Base-by-base conservation (phyloP, 23 tunicate genomes). In the Botrylloides violaceus region DNA sequence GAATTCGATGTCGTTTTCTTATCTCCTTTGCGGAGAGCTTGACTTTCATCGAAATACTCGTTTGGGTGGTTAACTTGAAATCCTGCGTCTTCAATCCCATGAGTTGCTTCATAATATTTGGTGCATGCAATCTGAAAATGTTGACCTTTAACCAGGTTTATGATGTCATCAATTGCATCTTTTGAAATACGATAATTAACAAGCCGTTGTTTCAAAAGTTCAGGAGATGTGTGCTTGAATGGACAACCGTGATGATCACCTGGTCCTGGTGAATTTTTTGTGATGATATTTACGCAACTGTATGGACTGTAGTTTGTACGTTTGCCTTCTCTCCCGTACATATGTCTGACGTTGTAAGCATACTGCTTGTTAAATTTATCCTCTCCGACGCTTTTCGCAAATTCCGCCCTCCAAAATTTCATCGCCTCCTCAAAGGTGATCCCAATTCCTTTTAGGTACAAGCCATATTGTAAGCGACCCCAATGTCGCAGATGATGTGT, bases 171-270 rank as follows among this genome's bases (percentile, higher is more conserved):
- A 50, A 83, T 70, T 21, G 71, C 78, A 19, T 90, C 90, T 21
- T 35, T 63, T 2, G 85, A 60, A 19, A 79, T 60, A 49, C 83
- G 83, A 60, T 90, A 90, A 48, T 66, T 55, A 21, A 38, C 39
- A 24, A 90, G 71, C 34, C 83, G 81, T 75, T 90, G 97, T 49
- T 78, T 61, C 75, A 90, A 70, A 23, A 90, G 62, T 23, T 83
- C 85, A 0, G 81, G 66, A 18, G 90, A 83, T 3, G 80, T 75
- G 34, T 90, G 97, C 59, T 90, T 90, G 63, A 90, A 90, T 21
- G 97, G 97, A 43, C 97, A 90, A 55, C 97, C 97, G 53, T 90
- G 97, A 43, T 90, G 97, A 61, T 90, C 97, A 28, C 78, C 80
- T 7, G 83, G 66, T 31, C 84, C 73, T 3, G 97, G 97, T 28